A percentile compares a stretch with the other conserved stretches of the same genome.
phyloP scores from a whole-genome alignment of 2,888 invertebrate genomes.

The Cataglyphis livida region DNA sequence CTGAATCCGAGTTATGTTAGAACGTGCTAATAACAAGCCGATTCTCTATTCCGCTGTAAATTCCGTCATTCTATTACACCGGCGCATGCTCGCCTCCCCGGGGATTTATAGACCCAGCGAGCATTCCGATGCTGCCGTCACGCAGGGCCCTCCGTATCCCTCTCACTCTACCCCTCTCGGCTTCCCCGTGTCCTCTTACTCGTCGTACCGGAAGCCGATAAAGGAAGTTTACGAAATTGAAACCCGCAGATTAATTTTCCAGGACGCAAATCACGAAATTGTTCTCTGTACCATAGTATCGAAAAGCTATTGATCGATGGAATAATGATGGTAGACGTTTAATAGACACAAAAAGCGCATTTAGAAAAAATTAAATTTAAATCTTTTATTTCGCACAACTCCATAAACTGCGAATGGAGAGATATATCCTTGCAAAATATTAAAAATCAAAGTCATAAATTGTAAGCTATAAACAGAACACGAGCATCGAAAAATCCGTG shows the following conservation, averaged over 20 bases:
- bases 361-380: background rate
- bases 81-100: slow-evolving; percentile 64
- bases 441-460: background rate
- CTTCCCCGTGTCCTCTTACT: background rate
- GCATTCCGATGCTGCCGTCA: slow-evolving; percentile 71
- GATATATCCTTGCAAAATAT: background rate
- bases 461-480: slow-evolving; percentile 15
- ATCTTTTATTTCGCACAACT: background rate
- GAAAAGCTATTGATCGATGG: background rate
- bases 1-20: slow-evolving; percentile 82
- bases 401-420: background rate
- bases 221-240: slow-evolving; percentile 44
- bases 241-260: slow-evolving; percentile 36
- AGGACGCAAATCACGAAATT: slow-evolving; percentile 27
- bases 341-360: background rate
- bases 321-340: background rate
- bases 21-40: slow-evolving; percentile 84
- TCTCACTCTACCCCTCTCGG: background rate
- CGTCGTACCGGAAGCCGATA: slow-evolving; percentile 33
- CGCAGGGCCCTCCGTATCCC: background rate
- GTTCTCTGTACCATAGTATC: background rate
- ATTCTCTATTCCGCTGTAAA: slow-evolving; percentile 82
- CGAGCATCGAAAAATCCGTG: slow-evolving; percentile 31
- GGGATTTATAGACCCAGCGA: slow-evolving; percentile 75
- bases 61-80: slow-evolving; percentile 80